Conservation (phyloP, 1,140 invertebrate species). For the Lucilia sericata region DNA sequence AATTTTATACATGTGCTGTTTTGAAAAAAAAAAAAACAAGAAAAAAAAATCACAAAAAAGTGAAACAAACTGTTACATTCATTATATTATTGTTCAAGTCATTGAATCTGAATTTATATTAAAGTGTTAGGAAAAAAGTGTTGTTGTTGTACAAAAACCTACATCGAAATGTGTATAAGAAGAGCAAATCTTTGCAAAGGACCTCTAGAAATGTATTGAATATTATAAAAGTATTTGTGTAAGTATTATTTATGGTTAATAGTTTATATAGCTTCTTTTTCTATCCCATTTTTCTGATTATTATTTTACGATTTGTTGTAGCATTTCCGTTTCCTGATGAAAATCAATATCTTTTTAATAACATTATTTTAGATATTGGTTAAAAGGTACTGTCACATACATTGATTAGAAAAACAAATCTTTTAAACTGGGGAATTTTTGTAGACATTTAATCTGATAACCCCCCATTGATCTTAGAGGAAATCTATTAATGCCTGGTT, state of each 20-base stretch:
- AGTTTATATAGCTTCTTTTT: no score
- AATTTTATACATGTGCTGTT: neutral
- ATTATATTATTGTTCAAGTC: constrained; percentile 4
- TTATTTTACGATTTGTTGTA: no score
- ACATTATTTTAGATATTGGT: no score
- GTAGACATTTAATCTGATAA: no score
- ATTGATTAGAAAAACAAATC: no score
- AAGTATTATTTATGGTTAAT: neutral
- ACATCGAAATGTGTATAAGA: neutral
- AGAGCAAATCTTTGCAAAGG: neutral
- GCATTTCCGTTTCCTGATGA: no score
- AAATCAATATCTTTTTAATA: no score
- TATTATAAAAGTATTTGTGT: neutral
- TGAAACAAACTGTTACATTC: neutral
- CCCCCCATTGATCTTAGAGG: no score
- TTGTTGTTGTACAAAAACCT: neutral
- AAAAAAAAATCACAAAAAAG: neutral
- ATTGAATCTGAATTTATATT: neutral
- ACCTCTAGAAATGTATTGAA: neutral
- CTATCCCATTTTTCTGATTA: no score
- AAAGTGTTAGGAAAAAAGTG: neutral
- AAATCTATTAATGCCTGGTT: no score
- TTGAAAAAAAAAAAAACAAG: neutral
- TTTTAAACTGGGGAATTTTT: no score
- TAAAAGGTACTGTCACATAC: no score